These are phyloP conservation scores for Solen grandis DNA, from an alignment of 1,140 invertebrate species.

Conservation along the genomic window DNA sequence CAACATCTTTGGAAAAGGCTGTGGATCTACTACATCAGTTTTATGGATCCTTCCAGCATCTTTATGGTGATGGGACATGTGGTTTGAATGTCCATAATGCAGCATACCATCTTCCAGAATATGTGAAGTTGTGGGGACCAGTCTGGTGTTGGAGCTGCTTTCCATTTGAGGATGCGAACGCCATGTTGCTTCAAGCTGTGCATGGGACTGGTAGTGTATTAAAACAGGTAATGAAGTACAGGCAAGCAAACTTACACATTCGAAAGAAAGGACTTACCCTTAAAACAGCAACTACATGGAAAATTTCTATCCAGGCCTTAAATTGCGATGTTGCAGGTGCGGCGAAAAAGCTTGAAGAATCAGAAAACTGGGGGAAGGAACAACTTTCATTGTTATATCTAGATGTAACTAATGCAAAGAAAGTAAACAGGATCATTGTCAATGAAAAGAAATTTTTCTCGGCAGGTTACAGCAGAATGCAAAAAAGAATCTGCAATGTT, in stretches of 20 bases:
- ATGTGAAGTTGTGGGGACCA: too few relatives aligned
- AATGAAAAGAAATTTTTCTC: constrained; percentile 23
- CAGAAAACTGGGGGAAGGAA: neutral
- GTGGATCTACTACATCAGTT: constrained; percentile 37
- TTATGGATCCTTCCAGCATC: constrained; percentile 28
- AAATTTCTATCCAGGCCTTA: neutral
- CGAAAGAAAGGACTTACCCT: neutral
- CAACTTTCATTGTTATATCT: neutral
- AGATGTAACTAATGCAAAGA: too few relatives aligned
- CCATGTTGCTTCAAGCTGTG: constrained; percentile 53
- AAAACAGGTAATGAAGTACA: too few relatives aligned
- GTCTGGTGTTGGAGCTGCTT: too few relatives aligned
- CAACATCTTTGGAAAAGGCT: neutral
- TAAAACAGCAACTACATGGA: neutral
- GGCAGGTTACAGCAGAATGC: constrained; percentile 27
- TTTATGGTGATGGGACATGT: constrained; percentile 47
- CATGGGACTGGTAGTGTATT: constrained; percentile 60
- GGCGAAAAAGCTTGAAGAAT: neutral
- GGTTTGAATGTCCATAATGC: constrained; percentile 57
- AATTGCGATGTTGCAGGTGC: neutral
- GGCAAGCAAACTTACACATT: constrained; percentile 9
- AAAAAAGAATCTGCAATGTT: constrained; percentile 45
- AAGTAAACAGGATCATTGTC: too few relatives aligned
- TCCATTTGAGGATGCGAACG: constrained; percentile 57
- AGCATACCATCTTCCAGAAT: constrained; percentile 27